Evolutionary conservation across 2,113 vertebrate genomes (phyloP).

Genomic region (Thryonomys swinderianus): DNA sequence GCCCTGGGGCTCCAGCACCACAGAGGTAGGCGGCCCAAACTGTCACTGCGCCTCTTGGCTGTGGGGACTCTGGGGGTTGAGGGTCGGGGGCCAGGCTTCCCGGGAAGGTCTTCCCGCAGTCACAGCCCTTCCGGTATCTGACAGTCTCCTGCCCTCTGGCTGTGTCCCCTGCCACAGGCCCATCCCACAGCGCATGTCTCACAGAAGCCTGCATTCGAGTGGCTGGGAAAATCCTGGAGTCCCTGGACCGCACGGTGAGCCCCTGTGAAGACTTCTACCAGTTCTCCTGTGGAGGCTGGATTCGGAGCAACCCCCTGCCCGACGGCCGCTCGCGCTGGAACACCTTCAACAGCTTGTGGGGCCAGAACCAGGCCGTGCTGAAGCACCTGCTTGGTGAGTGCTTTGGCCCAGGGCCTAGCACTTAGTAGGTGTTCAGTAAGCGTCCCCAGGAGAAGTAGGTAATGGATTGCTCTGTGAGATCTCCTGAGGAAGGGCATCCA

Average conservation of each 20-base stretch:
- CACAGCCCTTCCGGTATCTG: not conserved
- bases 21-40: constrained; percentile 84
- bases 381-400: constrained; percentile 96
- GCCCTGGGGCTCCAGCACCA: constrained; percentile 91
- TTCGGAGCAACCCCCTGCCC: constrained; percentile 95
- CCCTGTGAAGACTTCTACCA: constrained; percentile 99
- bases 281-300: constrained; percentile 97
- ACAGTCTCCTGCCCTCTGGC: not conserved
- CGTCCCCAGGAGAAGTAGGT: not conserved
- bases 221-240: constrained; percentile 95
- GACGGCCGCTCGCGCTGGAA: constrained; percentile 97
- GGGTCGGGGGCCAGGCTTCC: not conserved
- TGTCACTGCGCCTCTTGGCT: rapidly evolving
- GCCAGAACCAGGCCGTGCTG: constrained; percentile 98
- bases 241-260: constrained; percentile 91
- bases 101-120: not conserved
- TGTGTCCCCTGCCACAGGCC: constrained; percentile 84
- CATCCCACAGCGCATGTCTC: constrained; percentile 91
- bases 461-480: not conserved
- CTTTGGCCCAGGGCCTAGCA: not conserved
- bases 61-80: not conserved
- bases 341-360: constrained; percentile 98
- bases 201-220: constrained; percentile 94
- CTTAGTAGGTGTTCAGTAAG: not conserved
- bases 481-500: not conserved